Evolutionary conservation across 2,113 vertebrate genomes (phyloP), one percentile per base, ranked within the genome.

Genomic region (Perccottus glenii): DNA sequence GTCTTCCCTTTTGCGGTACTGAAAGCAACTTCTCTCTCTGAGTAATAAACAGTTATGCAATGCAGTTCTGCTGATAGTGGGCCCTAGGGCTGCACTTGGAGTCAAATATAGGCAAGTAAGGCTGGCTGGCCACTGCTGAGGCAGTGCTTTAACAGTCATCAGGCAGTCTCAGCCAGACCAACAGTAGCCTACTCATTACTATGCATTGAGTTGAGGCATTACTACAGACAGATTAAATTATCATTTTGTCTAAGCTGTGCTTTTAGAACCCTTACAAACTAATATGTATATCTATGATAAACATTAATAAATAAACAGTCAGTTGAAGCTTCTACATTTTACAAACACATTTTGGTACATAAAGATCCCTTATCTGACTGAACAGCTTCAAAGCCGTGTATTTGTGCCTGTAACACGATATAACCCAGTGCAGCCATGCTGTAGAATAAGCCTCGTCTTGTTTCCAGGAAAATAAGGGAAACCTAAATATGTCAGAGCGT

Each of bases 1-100:
- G 56, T 50, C 52, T 75, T 71, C 63, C 3, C 19, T 27, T 76
- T 68, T 73, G 57, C 72, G 47, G 67, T 74, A 62, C 75, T 89
- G 77, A 90, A 85, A 88, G 84, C 73, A 79, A 85, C 71, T 84
- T 15, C 15, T 80, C 72, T 81, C 67, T 84, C 68, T 80, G 67
- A 82, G 85, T 87, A 88, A 86, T 86, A 78, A 77, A 66, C 58
- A 77, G 68, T 89, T 90, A 88, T 87, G 86, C 83, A 87, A 89
- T 77, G 77, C 64, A 82, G 83, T 66, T 81, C 42, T 52, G 73
- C 81, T 86, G 75, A 73, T 75, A 64, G 80, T 83, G 80, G 85
- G 81, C 85, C 87, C 82, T 70, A 62, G 69, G 84, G 82, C 83
- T 71, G 69, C 49, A 27, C 75, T 75, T 81, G 56, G 60, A 85